Evolutionary conservation across 2,113 vertebrate genomes (phyloP).

Genomic region (Prunella fulvescens): DNA sequence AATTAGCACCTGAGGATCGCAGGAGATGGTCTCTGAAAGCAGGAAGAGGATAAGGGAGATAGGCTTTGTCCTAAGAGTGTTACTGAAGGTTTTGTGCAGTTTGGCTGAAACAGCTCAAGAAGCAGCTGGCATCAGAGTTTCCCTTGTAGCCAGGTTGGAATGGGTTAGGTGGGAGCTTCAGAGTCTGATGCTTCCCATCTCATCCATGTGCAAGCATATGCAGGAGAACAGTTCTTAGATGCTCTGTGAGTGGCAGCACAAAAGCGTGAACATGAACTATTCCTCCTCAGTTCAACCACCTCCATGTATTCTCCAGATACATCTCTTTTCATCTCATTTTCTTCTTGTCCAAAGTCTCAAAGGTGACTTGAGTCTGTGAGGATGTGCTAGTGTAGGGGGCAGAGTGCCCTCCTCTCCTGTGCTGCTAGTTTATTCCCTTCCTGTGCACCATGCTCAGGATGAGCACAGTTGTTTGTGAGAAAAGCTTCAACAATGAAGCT

Average conservation of each 20-base stretch:
- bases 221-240: neutral
- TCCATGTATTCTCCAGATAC: neutral
- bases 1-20: neutral
- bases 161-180: neutral
- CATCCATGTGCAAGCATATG: accelerated
- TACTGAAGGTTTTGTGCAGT: neutral
- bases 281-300: neutral
- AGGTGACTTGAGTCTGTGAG: neutral
- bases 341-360: neutral
- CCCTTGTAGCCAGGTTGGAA: accelerated
- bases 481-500: neutral
- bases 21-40: neutral
- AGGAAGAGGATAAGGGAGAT: neutral
- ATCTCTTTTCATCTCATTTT: neutral
- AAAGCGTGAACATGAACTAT: neutral
- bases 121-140: neutral
- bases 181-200: neutral
- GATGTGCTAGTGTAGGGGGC: neutral
- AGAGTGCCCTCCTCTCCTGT: neutral
- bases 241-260: neutral
- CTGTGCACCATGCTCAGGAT: neutral
- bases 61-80: neutral
- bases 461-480: neutral
- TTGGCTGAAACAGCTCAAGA: neutral
- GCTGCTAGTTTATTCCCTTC: neutral